Conservation (phyloP, 1,140 invertebrate species). For the Conus betulinus region DNA sequence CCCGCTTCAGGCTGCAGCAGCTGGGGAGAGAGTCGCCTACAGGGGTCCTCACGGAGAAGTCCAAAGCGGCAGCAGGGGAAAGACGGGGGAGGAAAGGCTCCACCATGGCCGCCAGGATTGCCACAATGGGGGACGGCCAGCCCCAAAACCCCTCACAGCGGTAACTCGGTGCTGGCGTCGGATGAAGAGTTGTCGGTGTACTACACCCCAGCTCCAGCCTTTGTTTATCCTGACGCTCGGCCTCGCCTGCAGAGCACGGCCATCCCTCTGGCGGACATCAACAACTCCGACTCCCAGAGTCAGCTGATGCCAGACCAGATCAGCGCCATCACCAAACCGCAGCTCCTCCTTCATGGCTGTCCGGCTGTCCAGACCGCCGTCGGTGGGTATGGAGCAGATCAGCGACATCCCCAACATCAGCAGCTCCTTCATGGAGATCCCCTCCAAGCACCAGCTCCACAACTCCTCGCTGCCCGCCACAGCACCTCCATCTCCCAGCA, state of each 20-base stretch:
- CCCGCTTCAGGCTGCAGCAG: not conserved
- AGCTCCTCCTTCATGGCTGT: conserved; percentile 19
- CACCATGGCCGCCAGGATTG: not conserved
- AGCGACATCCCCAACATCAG: conserved; percentile 23
- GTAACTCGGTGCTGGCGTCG: not conserved
- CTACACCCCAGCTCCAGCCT: not conserved
- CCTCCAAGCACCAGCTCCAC: not conserved
- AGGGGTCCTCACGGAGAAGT: not conserved
- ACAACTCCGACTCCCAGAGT: not conserved
- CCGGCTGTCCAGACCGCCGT: not conserved
- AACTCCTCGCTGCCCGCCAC: not conserved
- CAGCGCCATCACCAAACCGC: conserved; percentile 13
- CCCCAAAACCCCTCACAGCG: not conserved
- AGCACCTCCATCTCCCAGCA: conserved; percentile 9
- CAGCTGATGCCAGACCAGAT: not conserved
- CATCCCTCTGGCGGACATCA: not conserved
- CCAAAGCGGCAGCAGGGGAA: not conserved
- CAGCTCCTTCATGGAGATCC: conserved; percentile 17
- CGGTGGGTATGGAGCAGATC: not conserved
- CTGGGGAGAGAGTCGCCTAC: not conserved
- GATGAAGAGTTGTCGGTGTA: not conserved
- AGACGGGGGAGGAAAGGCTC: not conserved
- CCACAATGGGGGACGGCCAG: not conserved
- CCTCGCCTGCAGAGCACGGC: conserved; percentile 10
- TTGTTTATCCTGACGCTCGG: not conserved